phyloP scores from a whole-genome alignment of 92 coral and sea anemone genomes.

The Montipora capitata region DNA sequence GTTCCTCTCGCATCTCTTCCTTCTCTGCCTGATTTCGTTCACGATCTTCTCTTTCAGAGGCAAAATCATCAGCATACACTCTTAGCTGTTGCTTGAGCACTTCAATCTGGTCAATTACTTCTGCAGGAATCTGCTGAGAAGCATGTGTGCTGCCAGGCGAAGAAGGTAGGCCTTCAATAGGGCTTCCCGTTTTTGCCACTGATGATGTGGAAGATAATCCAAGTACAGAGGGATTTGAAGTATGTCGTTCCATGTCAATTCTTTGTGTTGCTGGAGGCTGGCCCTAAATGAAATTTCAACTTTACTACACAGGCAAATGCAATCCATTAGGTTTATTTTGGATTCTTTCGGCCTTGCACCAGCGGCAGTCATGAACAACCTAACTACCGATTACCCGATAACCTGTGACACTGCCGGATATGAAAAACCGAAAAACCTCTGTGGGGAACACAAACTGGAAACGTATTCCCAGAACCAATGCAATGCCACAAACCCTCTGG shows the following conservation, averaged over 20 bases:
- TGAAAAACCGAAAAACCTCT: no score
- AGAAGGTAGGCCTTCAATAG: neutral
- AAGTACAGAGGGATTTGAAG: slow-evolving; percentile 19
- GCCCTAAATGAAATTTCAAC: no score
- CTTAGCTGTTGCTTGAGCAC: slow-evolving; percentile 93
- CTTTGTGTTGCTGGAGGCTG: slow-evolving; percentile 18
- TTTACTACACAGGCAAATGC: no score
- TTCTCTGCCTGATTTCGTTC: slow-evolving; percentile 94
- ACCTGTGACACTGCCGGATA: no score
- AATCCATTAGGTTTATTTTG: no score
- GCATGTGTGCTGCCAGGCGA: slow-evolving; percentile 23
- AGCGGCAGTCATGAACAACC: no score
- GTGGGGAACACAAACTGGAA: no score
- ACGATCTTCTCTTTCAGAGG: slow-evolving; percentile 90
- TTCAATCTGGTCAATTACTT: slow-evolving; percentile 83
- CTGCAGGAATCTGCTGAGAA: slow-evolving; percentile 56
- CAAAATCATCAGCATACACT: slow-evolving; percentile 93
- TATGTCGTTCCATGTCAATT: neutral
- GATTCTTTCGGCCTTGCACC: no score
- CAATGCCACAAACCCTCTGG: no score
- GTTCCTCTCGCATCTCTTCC: slow-evolving; percentile 75
- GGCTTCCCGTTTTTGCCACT: neutral
- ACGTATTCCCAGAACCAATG: no score
- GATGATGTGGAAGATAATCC: slow-evolving; percentile 6
- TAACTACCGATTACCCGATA: no score